phyloP scores from a whole-genome alignment of 2,113 vertebrate species.

The Burhinus bistriatus region DNA sequence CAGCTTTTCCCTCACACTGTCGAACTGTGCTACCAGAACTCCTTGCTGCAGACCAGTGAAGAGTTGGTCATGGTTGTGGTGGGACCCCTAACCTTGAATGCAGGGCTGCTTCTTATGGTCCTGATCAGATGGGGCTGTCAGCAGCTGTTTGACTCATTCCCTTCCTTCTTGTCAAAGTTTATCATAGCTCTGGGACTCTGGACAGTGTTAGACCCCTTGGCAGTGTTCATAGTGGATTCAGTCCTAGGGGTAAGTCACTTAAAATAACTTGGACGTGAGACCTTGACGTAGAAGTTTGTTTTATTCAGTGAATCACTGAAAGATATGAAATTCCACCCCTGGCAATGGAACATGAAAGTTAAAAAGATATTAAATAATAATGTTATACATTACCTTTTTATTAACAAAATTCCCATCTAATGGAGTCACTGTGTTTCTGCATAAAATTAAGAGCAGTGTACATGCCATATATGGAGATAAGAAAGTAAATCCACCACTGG shows the following conservation, averaged over 20 bases:
- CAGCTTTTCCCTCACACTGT: conserved; percentile 83
- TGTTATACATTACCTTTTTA: conserved; percentile 49
- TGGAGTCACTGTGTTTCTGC: conserved; percentile 25
- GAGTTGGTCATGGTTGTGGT: conserved; percentile 85
- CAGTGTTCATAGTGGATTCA: conserved; percentile 89
- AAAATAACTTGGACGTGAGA: conserved; percentile 86
- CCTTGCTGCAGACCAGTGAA: conserved; percentile 82
- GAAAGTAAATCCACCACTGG: not conserved
- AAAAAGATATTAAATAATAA: conserved; percentile 61
- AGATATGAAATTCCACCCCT: conserved; percentile 54
- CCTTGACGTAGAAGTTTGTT: conserved; percentile 84
- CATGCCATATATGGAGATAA: conserved; percentile 34
- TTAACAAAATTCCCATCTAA: conserved; percentile 48
- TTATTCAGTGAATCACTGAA: conserved; percentile 72
- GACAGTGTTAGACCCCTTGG: conserved; percentile 94
- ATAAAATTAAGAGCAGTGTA: conserved; percentile 40
- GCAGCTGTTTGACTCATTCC: conserved; percentile 88
- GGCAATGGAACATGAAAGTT: conserved; percentile 41
- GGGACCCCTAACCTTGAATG: conserved; percentile 89
- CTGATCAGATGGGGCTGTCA: conserved; percentile 97
- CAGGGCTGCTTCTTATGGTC: conserved; percentile 82
- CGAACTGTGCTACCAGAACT: conserved; percentile 88
- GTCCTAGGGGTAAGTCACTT: conserved; percentile 98
- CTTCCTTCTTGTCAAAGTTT: conserved; percentile 94
- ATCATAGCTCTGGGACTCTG: conserved; percentile 93